Conservation (phyloP, 2,113 vertebrate species). For the Cryptotis parvus region DNA sequence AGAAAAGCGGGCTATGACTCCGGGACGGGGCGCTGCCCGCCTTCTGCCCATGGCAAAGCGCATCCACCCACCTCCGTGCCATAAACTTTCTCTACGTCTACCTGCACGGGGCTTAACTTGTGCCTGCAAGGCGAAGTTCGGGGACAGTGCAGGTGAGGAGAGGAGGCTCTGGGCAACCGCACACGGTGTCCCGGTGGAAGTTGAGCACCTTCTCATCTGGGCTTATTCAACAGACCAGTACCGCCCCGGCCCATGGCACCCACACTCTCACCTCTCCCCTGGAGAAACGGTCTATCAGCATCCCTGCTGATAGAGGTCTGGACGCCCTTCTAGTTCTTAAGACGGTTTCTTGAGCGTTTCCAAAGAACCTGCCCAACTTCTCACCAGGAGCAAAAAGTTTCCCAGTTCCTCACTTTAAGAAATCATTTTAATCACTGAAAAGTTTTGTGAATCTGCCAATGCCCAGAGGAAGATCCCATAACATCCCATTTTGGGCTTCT, state of each 20-base stretch:
- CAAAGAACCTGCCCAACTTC: not conserved
- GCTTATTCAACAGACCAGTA: not conserved
- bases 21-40: constrained; percentile 16
- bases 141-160: not conserved
- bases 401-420: not conserved
- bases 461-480: not conserved
- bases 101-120: not conserved
- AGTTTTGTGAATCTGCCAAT: not conserved
- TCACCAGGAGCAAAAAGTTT: not conserved
- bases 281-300: not conserved
- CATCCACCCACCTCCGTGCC: fast-evolving
- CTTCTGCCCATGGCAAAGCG: not conserved
- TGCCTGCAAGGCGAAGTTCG: not conserved
- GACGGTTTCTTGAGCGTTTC: not conserved
- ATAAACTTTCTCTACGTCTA: not conserved
- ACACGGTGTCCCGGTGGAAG: not conserved
- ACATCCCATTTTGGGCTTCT: not conserved
- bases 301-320: too few relatives aligned
- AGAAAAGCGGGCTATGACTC: too few relatives aligned
- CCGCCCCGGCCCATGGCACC: not conserved
- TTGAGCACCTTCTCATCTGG: not conserved
- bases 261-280: too few relatives aligned
- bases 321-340: not conserved
- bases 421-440: too few relatives aligned
- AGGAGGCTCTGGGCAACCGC: not conserved